Evolutionary conservation across 2,797 vertebrate genomes (phyloP).

Genomic region (Aldrovandia affinis): DNA sequence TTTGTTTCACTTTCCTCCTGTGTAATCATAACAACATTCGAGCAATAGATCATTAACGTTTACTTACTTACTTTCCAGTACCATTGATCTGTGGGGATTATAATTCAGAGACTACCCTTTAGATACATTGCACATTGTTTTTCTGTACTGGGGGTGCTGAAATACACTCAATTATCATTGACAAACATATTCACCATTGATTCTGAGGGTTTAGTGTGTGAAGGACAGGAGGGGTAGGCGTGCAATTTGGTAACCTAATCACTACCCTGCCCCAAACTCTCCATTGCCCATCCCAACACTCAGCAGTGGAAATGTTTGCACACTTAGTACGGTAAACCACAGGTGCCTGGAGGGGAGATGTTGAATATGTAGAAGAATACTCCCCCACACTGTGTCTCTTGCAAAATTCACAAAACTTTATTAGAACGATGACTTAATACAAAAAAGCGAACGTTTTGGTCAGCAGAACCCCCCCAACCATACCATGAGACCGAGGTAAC

Average conservation of each 20-base stretch:
- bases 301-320: too few relatives aligned
- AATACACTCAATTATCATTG: constrained; percentile 28
- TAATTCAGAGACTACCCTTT: constrained; percentile 32
- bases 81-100: constrained; percentile 37
- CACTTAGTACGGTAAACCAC: too few relatives aligned
- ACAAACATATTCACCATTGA: constrained; percentile 29
- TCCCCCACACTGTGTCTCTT: too few relatives aligned
- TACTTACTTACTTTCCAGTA: constrained; percentile 32
- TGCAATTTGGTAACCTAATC: not conserved
- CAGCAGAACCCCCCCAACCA: too few relatives aligned
- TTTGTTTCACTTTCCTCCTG: constrained; percentile 23
- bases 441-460: too few relatives aligned
- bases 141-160: constrained; percentile 29
- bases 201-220: not conserved
- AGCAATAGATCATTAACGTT: constrained; percentile 32
- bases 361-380: too few relatives aligned
- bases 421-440: too few relatives aligned
- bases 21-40: constrained; percentile 39
- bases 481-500: constrained; percentile 20
- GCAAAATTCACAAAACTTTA: too few relatives aligned
- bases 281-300: not conserved
- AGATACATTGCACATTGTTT: constrained; percentile 22
- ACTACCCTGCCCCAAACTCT: not conserved
- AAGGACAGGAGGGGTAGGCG: not conserved
- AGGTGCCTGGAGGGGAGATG: too few relatives aligned